Conservation (phyloP, 92 coral and sea anemone genomes). For the Paramuricea clavata region DNA sequence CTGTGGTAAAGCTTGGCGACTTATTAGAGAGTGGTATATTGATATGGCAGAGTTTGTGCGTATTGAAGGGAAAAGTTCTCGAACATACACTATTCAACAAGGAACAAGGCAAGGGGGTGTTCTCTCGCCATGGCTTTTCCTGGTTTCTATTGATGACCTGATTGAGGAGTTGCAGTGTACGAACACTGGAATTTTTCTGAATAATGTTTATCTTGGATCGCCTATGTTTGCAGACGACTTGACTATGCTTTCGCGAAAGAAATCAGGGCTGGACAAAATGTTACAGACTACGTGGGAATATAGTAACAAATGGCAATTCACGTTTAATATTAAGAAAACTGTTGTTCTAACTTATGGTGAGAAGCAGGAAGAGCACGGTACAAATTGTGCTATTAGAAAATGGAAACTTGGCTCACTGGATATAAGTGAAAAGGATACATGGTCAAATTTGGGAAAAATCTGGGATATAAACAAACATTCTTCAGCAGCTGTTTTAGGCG, state of each 20-base stretch:
- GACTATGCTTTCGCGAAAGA: neutral
- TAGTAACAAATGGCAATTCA: neutral
- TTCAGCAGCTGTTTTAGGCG: neutral
- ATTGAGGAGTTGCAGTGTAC: neutral
- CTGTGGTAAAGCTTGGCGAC: neutral
- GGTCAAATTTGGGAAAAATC: neutral
- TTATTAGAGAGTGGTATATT: neutral
- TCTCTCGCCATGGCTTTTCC: too few species aligned
- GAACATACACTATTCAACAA: too few species aligned
- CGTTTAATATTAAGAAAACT: neutral
- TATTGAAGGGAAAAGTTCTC: too few species aligned
- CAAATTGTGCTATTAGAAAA: neutral
- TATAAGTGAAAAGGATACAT: neutral
- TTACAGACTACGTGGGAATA: neutral
- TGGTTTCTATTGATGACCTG: neutral
- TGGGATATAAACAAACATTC: neutral
- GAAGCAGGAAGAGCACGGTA: neutral
- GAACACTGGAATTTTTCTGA: neutral
- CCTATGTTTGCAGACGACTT: neutral
- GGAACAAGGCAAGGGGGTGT: too few species aligned
- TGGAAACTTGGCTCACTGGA: neutral
- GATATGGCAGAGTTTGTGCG: too few species aligned
- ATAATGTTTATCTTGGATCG: neutral
- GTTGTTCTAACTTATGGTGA: neutral
- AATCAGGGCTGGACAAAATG: neutral